Percentiles rank a stretch among this genome's conserved stretches.
Evolutionary conservation across 2,888 invertebrate genomes (phyloP).

Genomic region (Muschampia plurimacula): DNA sequence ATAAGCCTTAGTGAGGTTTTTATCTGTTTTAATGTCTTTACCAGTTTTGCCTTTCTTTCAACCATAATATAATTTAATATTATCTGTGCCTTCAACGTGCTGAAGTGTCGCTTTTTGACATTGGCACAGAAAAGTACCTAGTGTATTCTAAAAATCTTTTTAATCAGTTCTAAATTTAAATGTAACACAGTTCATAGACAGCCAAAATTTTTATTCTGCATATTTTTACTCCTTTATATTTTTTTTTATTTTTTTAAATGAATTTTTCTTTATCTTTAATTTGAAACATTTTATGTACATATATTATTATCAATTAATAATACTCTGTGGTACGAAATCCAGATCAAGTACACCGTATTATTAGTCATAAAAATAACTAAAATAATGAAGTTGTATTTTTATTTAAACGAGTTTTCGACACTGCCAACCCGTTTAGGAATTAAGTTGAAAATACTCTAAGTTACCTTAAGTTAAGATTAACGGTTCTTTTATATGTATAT

Average conservation of each 20-base stretch:
- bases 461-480: conserved; percentile 60
- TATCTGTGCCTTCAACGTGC: no score
- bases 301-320: conserved; percentile 8
- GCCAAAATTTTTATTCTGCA: background rate
- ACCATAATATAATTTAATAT: background rate
- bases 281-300: background rate
- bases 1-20: conserved; percentile 65
- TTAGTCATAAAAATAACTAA: conserved; percentile 27
- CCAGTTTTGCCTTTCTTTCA: background rate
- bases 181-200: background rate
- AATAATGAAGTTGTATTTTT: background rate
- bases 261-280: background rate
- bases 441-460: conserved; percentile 53
- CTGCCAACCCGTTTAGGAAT: conserved; percentile 33
- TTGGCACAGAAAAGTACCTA: no score
- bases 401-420: conserved; percentile 29
- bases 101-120: no score
- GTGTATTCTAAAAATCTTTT: background rate
- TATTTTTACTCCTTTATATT: background rate
- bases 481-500: conserved; percentile 47
- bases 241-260: background rate
- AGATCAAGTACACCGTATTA: conserved; percentile 16
- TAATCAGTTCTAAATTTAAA: background rate
- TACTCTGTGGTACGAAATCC: conserved; percentile 15
- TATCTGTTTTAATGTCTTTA: background rate